Evolutionary conservation across 92 coral and sea anemone genomes (phyloP).

Genomic region (Actinostola sp.): DNA sequence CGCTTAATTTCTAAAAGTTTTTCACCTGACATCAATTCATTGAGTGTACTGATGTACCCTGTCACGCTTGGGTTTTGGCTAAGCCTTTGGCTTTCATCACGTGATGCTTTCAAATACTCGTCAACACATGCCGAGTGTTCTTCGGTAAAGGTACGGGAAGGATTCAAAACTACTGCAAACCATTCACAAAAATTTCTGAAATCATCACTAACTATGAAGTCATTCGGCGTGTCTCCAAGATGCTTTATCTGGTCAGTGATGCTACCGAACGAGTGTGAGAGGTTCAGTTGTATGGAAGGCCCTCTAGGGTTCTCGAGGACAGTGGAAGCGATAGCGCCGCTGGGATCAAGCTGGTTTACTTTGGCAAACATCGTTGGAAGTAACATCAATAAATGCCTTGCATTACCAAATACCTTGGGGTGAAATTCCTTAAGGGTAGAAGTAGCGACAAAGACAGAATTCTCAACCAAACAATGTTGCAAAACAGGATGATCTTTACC

Average conservation of each 20-base stretch:
- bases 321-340: neutral
- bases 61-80: conserved; percentile 28
- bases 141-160: conserved; percentile 28
- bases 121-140: conserved; percentile 31
- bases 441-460: conserved; percentile 55
- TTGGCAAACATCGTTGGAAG: conserved; percentile 3
- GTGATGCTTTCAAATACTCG: neutral
- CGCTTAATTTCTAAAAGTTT: neutral
- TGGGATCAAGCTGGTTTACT: neutral
- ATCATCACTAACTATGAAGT: conserved; percentile 24
- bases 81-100: conserved; percentile 18
- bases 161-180: conserved; percentile 24
- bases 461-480: conserved; percentile 41
- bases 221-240: neutral
- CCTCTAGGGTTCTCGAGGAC: conserved; percentile 15
- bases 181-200: conserved; percentile 28
- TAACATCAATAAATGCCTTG: neutral
- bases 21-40: conserved; percentile 13
- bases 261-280: conserved; percentile 40
- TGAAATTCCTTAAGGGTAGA: conserved; percentile 58
- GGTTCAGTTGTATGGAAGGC: conserved; percentile 23
- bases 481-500: conserved; percentile 59
- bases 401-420: conserved; percentile 54
- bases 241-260: conserved; percentile 17
- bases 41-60: neutral